Percentiles rank a stretch among this genome's conserved stretches.
Conservation (phyloP, 2,113 vertebrate genomes). For the Anseranas semipalmata region DNA sequence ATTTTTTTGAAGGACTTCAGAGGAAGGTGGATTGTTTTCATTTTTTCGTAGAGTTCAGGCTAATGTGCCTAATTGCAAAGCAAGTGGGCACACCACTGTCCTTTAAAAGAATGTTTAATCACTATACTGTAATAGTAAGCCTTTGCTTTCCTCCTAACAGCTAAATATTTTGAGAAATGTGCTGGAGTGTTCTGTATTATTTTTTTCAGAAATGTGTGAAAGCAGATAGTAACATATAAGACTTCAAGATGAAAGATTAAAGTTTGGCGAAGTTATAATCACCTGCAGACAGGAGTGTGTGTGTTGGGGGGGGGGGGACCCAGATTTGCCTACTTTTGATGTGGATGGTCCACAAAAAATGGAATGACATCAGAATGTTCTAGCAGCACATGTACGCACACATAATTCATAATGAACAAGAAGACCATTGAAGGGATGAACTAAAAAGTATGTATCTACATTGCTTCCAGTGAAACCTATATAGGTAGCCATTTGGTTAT, state of each 20-base stretch:
- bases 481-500: neutral
- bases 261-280: neutral
- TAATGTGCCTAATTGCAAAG: neutral
- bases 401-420: neutral
- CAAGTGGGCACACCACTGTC: neutral
- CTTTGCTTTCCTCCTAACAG: neutral
- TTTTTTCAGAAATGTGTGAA: neutral
- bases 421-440: neutral
- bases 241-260: neutral
- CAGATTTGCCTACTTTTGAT: neutral
- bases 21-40: neutral
- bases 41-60: neutral
- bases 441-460: neutral
- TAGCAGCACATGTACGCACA: accelerated
- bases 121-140: neutral
- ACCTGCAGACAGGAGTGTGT: neutral
- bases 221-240: neutral
- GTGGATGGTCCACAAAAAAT: neutral
- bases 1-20: neutral
- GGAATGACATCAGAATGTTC: neutral
- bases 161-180: neutral
- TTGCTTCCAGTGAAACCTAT: neutral
- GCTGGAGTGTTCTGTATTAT: neutral
- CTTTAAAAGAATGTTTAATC: neutral
- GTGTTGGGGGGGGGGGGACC: too few relatives aligned